Evolutionary conservation across 1,140 invertebrate species (phyloP), one percentile per base, ranked within the genome.

Genomic region (Solenopsis invicta): DNA sequence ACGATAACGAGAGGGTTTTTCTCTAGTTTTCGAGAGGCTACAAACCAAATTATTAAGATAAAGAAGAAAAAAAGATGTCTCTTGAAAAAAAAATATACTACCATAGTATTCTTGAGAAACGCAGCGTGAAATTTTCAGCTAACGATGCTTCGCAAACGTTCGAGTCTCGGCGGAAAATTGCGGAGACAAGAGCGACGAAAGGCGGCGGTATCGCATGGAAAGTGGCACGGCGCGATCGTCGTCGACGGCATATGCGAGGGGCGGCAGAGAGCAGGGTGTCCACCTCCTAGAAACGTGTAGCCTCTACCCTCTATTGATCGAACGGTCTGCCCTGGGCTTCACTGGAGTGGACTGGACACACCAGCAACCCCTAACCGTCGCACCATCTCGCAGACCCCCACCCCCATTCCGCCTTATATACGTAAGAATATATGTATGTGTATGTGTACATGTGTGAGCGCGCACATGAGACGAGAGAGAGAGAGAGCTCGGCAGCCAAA

Each of bases 281-380:
- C 92, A 93, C 91, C 93, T 93, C 92, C 92, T 93, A 92, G 91
- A 92, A 91, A 89, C 91, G 88, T 85, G 91, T 89, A 91, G 92
- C 90, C 87, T 92, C 91, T 93, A 93, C 92, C 93, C 93, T 93
- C 93, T 93, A 93, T 93, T 91, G 93, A 93, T 93, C 93, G 92
- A 92, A 92, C 92, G 54, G 86, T 88, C 91, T 91, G 90, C 91
- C 92, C 92, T 93, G 92, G 92, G 93, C 93, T 93, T 87, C 92
- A 92, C 87, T 93, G 84, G 89, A 93, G 92, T 93, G 91, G 90
- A 93, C 93, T 93, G 93, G 93, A 93, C 93, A 93, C 92, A 93
- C 88, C 91, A 62, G 88, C 89, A 90, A 90, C 88, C 87, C 90
- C 88, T 87, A 88, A 88, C 86, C 87, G 72, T 87, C 88, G 77